Evolutionary conservation across 92 coral and sea anemone species (phyloP).

Genomic region (Phenganax stokvisi): DNA sequence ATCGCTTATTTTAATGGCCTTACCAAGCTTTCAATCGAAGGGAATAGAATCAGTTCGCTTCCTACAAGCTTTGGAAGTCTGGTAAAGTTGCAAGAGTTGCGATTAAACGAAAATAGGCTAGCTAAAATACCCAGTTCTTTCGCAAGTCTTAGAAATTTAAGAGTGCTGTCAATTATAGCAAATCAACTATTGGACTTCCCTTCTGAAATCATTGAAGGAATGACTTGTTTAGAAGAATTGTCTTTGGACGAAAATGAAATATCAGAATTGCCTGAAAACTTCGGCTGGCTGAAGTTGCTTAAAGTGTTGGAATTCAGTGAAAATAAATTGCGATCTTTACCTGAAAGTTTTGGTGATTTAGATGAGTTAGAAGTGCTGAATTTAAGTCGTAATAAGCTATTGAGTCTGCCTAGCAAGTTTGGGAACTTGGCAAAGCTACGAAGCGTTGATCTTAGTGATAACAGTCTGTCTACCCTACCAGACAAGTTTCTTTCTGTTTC

Average conservation of each 20-base stretch:
- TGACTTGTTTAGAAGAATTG: conserved; percentile 54
- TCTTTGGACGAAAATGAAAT: conserved; percentile 76
- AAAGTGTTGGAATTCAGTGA: conserved; percentile 81
- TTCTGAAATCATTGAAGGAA: conserved; percentile 50
- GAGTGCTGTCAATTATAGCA: conserved; percentile 59
- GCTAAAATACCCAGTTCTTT: conserved; percentile 54
- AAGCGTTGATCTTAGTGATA: conserved; percentile 64
- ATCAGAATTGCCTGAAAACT: conserved; percentile 55
- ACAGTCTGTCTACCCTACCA: conserved; percentile 56
- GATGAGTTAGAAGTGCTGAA: conserved; percentile 59
- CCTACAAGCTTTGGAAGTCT: conserved; percentile 54
- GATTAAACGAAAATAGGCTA: conserved; percentile 69
- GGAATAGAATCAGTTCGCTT: conserved; percentile 60
- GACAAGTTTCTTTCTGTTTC: conserved; percentile 59
- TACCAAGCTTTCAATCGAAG: conserved; percentile 63
- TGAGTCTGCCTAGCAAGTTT: conserved; percentile 63
- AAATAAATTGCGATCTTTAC: conserved; percentile 55
- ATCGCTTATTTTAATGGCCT: conserved; percentile 49
- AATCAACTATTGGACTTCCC: conserved; percentile 54
- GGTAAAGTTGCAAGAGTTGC: conserved; percentile 47
- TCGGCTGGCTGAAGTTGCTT: conserved; percentile 53
- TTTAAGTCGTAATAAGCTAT: conserved; percentile 65
- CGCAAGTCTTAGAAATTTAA: conserved; percentile 48
- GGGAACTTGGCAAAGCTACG: conserved; percentile 51
- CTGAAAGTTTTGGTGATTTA: conserved; percentile 70